These are phyloP conservation scores for Holocentrus rufus DNA, from an alignment of 2,797 vertebrate genomes.

Conservation along the genomic window DNA sequence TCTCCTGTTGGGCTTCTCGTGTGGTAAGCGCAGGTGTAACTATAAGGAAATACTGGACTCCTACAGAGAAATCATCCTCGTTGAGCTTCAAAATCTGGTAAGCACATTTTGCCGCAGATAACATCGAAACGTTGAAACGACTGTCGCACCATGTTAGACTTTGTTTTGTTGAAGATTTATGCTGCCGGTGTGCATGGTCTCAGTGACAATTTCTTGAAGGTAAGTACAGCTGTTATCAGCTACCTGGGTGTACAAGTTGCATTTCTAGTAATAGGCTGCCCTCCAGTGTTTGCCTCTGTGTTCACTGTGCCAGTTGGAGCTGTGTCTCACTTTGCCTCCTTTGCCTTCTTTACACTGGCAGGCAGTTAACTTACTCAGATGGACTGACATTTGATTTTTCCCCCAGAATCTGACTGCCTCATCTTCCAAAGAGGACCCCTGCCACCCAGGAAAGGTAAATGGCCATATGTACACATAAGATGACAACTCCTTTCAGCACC, in stretches of 20 bases:
- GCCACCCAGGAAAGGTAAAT: conserved; percentile 80
- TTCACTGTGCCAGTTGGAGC: not conserved
- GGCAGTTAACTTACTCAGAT: not conserved
- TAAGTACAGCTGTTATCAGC: not conserved
- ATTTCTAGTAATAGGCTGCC: conserved; percentile 52
- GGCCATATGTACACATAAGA: not conserved
- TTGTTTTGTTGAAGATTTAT: not conserved
- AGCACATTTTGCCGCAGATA: not conserved
- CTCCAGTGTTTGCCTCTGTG: conserved; percentile 35
- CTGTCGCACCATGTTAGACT: no score
- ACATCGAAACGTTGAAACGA: no score
- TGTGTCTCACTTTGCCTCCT: not conserved
- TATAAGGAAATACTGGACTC: conserved; percentile 76
- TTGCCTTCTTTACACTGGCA: not conserved
- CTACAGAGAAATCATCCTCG: conserved; percentile 76
- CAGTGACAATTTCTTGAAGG: not conserved
- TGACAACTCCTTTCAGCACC: conserved; percentile 60
- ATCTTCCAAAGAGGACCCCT: conserved; percentile 69
- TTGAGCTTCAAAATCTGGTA: conserved; percentile 81
- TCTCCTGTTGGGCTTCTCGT: conserved; percentile 71
- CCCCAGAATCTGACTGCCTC: conserved; percentile 78
- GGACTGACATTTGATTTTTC: conserved; percentile 4
- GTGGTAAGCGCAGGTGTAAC: conserved; percentile 75
- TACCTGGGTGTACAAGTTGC: not conserved
- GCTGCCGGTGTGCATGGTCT: no score